A percentile compares a stretch with the other conserved stretches of the same genome.
Conservation (phyloP, 2,113 vertebrate species). For the Heterocephalus glaber region DNA sequence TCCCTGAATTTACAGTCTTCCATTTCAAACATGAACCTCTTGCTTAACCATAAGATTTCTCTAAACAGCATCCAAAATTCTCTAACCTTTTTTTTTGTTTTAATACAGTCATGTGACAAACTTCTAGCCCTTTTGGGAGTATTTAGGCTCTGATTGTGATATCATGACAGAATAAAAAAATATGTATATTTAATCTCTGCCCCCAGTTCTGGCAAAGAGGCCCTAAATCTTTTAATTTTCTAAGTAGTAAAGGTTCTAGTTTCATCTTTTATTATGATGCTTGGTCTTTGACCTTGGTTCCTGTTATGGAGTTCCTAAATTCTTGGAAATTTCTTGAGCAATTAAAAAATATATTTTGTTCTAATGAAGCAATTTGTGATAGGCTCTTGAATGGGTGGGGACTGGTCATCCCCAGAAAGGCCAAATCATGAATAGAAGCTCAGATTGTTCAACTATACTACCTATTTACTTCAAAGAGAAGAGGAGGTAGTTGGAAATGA, state of each 20-base stretch:
- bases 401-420: not conserved
- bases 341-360: not conserved
- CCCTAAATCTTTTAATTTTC: not conserved
- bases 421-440: not conserved
- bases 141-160: not conserved
- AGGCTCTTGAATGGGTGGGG: not conserved
- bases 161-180: not conserved
- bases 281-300: not conserved
- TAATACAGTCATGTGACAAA: not conserved
- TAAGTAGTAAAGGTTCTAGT: too few species aligned
- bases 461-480: not conserved
- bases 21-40: not conserved
- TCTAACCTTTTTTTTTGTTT: not conserved
- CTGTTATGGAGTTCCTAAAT: not conserved
- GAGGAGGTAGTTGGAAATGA: not conserved
- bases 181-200: not conserved
- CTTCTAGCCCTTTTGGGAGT: not conserved
- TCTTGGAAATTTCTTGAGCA: not conserved
- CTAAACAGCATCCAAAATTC: not conserved
- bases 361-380: not conserved
- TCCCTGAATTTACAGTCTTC: not conserved
- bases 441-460: not conserved
- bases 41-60: not conserved
- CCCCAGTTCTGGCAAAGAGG: not conserved
- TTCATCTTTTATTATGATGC: not conserved